Evolutionary conservation across 1,140 invertebrate genomes (phyloP), one percentile per base, ranked within the genome.

Genomic region (Drosophila sproati): DNA sequence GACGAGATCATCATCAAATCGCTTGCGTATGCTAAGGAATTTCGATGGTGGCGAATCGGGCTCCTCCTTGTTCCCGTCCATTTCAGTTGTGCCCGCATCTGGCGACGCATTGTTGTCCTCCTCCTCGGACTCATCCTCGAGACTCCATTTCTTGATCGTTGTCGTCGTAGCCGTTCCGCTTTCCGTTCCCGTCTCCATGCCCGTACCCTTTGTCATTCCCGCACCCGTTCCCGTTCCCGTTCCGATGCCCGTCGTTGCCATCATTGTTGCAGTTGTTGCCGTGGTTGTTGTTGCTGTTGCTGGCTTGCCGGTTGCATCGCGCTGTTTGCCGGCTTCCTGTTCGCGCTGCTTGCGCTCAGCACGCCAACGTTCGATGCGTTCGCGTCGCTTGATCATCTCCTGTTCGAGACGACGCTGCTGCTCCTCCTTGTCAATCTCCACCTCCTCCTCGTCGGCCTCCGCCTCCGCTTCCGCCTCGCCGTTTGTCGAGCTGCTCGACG

Each of bases 331-430:
- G 35, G 94, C 94, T 89, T 97, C 96, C 7, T 96, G 79, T 90
- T 98, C 96, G 89, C 96, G 97, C 68, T 96, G 96, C 90, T 98
- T 98, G 7, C 97, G 95, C 82, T 98, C 97, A 3, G 96, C 96
- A 72, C 98, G 93, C 97, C 98, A 98, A 71, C 97, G 94, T 93
- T 99, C 98, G 62, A 98, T 98, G 35, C 97, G 95, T 89, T 99
- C 98, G 31, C 98, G 93, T 37, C 98, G 94, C 93, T 98, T 99
- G 90, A 98, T 97, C 98, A 99, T 99, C 94, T 99, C 98, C 12
- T 96, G 93, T 91, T 99, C 98, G 10, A 99, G 93, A 41, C 97
- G 95, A 74, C 95, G 97, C 91, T 99, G 97, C 82, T 97, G 96
- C 91, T 97, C 96, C 93, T 97, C 96, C 94, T 92, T 90, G 66